Conservation (phyloP, 2,113 vertebrate species). For the Melozone crissalis region DNA sequence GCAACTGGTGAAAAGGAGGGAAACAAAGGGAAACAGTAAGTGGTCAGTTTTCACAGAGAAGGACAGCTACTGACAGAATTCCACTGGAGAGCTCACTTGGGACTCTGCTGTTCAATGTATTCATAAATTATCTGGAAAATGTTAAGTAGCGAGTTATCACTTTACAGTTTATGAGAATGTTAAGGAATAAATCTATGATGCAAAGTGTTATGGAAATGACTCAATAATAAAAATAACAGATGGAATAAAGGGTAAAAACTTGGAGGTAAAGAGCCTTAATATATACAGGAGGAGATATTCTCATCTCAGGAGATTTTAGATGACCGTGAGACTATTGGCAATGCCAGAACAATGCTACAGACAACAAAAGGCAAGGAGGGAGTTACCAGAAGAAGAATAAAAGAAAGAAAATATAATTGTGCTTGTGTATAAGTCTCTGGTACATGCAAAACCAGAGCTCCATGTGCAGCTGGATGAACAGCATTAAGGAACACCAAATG, state of each 20-base stretch:
- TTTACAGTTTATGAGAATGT: background rate
- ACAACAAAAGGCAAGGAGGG: background rate
- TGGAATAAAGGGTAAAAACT: background rate
- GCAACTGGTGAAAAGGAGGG: constrained; percentile 19
- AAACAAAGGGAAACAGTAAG: constrained; percentile 37
- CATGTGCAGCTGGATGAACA: background rate
- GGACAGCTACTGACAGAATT: constrained; percentile 20
- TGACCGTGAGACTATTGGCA: background rate
- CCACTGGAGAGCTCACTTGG: constrained; percentile 2
- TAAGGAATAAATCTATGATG: background rate
- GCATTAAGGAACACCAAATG: background rate
- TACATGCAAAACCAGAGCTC: background rate
- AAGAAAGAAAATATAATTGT: background rate
- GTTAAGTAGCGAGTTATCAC: background rate
- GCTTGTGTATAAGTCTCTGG: background rate
- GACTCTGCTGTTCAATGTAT: background rate
- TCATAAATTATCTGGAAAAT: constrained; percentile 8
- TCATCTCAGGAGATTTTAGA: background rate
- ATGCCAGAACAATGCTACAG: background rate
- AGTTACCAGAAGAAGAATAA: background rate
- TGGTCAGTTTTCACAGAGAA: constrained; percentile 46
- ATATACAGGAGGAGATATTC: background rate
- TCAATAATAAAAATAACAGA: background rate
- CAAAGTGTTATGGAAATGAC: background rate
- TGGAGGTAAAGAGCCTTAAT: background rate